phyloP scores from a whole-genome alignment of 2,888 invertebrate genomes.

The Trachelus iudaicus region DNA sequence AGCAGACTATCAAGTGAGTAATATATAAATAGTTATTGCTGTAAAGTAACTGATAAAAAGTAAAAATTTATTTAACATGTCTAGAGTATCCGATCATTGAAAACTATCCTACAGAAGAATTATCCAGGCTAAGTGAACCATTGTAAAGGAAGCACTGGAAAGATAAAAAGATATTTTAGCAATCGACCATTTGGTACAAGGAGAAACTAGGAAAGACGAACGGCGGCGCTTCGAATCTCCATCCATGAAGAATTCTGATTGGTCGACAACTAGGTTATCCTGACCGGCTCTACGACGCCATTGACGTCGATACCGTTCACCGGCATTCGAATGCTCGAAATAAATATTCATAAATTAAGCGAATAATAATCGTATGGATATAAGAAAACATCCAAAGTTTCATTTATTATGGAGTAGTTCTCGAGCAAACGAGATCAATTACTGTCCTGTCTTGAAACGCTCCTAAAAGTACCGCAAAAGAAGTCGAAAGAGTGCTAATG shows the following conservation, averaged over 20 bases:
- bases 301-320: neutral
- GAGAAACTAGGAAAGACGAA: neutral
- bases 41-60: neutral
- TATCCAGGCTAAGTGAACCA: neutral
- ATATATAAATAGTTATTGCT: neutral
- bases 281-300: neutral
- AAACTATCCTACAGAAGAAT: neutral
- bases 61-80: neutral
- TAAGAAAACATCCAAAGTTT: neutral
- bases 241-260: neutral
- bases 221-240: neutral
- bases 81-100: neutral
- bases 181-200: neutral
- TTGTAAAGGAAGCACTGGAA: neutral
- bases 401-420: neutral
- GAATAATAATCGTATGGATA: neutral
- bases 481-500: neutral
- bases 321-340: neutral
- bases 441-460: neutral
- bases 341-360: neutral
- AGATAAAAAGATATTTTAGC: neutral
- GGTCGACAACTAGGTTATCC: neutral
- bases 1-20: neutral
- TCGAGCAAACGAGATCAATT: neutral
- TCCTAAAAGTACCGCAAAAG: neutral